Evolutionary conservation across 2,888 invertebrate genomes (phyloP).

Genomic region (Acholoe squamosa): DNA sequence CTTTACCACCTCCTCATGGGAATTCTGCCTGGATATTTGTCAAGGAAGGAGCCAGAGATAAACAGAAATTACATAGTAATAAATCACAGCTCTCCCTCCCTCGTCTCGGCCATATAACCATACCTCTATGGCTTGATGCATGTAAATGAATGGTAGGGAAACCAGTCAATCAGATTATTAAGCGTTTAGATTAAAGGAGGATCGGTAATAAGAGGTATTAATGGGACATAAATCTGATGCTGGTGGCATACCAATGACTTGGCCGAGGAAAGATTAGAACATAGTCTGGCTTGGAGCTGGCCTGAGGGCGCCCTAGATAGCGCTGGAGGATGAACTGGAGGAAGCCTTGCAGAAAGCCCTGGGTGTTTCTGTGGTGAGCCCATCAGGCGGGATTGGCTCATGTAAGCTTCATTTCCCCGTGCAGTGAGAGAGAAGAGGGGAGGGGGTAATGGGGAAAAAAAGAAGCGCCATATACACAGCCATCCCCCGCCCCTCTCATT

Average conservation of each 20-base stretch:
- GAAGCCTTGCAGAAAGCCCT: background rate
- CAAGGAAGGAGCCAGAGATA: background rate
- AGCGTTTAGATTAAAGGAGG: too few relatives aligned
- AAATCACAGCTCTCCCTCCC: background rate
- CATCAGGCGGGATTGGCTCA: constrained; percentile 33
- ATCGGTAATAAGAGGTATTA: too few relatives aligned
- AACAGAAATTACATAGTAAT: constrained; percentile 16
- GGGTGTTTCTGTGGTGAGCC: constrained; percentile 2
- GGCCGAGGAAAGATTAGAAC: too few relatives aligned
- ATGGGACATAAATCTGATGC: too few relatives aligned
- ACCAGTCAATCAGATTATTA: too few relatives aligned
- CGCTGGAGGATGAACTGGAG: background rate
- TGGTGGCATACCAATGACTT: too few relatives aligned
- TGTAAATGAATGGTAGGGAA: too few relatives aligned
- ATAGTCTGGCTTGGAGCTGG: background rate
- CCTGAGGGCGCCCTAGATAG: background rate
- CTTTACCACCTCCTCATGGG: background rate
- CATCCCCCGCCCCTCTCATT: background rate
- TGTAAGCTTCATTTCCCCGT: constrained; percentile 11
- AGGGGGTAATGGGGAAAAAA: background rate
- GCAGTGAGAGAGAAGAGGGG: background rate
- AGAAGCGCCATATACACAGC: background rate
- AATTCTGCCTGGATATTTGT: background rate
- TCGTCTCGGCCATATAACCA: background rate
- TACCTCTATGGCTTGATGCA: too few relatives aligned